A percentile compares a stretch with the other conserved stretches of the same genome.
Conservation (phyloP, 2,888 invertebrate genomes). For the Agrotis ipsilon region DNA sequence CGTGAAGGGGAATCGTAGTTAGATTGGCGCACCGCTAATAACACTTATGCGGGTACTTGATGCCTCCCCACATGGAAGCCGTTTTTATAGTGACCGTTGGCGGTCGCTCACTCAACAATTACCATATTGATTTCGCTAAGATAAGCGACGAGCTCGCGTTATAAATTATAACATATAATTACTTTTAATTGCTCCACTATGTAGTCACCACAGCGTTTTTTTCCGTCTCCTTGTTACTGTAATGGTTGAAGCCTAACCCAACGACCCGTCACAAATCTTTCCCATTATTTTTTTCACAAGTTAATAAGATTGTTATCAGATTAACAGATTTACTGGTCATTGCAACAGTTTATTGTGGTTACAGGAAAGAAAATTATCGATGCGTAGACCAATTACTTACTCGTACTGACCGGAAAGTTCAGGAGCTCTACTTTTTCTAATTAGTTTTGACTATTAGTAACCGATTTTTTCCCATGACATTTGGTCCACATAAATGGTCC, state of each 20-base stretch:
- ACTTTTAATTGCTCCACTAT: conserved; percentile 67
- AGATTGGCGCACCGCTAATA: conserved; percentile 88
- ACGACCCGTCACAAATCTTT: conserved; percentile 52
- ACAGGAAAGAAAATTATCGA: not conserved
- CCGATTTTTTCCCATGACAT: conserved; percentile 58
- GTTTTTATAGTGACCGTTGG: conserved; percentile 78
- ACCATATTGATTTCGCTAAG: conserved; percentile 84
- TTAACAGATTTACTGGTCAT: conserved; percentile 18
- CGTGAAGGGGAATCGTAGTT: conserved; percentile 79
- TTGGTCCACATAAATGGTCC: conserved; percentile 50
- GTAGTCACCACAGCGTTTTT: conserved; percentile 40
- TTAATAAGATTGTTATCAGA: conserved; percentile 45
- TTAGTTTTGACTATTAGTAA: conserved; percentile 1
- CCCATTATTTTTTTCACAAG: conserved; percentile 46
- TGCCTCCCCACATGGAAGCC: conserved; percentile 71
- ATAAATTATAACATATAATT: conserved; percentile 69
- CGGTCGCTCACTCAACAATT: conserved; percentile 73
- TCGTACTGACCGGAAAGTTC: not conserved
- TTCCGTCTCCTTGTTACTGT: conserved; percentile 41
- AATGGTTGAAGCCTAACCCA: conserved; percentile 39
- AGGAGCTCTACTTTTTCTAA: not conserved
- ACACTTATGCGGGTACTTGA: conserved; percentile 85
- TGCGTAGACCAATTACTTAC: not conserved
- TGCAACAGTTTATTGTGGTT: conserved; percentile 15
- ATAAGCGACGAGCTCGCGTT: conserved; percentile 72